These are phyloP conservation scores for Odontomachus brunneus DNA, from an alignment of 1,140 invertebrate genomes.

Conservation along the genomic window DNA sequence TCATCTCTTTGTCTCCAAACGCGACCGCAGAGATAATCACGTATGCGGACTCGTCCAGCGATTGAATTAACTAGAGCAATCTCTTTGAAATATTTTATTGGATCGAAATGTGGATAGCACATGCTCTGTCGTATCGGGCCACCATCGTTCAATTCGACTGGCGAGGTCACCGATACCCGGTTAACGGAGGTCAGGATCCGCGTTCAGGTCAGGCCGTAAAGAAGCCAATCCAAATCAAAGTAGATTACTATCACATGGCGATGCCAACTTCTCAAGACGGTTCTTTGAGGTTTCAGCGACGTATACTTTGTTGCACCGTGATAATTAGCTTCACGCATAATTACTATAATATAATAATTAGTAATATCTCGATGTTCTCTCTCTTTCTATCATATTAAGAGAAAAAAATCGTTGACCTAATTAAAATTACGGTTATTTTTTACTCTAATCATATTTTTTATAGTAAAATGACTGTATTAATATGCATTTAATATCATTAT, in stretches of 20 bases:
- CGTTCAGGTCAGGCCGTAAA: slow-evolving; percentile 66
- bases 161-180: slow-evolving; percentile 72
- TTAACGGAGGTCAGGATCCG: slow-evolving; percentile 78
- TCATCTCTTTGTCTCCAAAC: neutral
- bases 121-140: neutral
- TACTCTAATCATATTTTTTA: no score
- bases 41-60: neutral
- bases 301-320: neutral
- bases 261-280: neutral
- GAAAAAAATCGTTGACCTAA: no score
- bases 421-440: no score
- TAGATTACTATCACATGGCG: slow-evolving; percentile 66
- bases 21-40: neutral
- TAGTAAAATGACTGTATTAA: no score
- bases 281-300: neutral
- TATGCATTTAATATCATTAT: no score
- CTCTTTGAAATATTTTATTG: neutral
- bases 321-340: neutral
- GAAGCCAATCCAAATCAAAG: slow-evolving; percentile 75
- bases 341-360: neutral
- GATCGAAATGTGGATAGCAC: neutral
- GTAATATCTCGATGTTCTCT: slow-evolving; percentile 3
- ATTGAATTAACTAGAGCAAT: slow-evolving; percentile 2
- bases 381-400: no score
- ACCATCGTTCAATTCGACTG: slow-evolving; percentile 39